Evolutionary conservation across 2,888 invertebrate species (phyloP), one percentile per base, ranked within the genome.

Genomic region (Chorisops tibialis): DNA sequence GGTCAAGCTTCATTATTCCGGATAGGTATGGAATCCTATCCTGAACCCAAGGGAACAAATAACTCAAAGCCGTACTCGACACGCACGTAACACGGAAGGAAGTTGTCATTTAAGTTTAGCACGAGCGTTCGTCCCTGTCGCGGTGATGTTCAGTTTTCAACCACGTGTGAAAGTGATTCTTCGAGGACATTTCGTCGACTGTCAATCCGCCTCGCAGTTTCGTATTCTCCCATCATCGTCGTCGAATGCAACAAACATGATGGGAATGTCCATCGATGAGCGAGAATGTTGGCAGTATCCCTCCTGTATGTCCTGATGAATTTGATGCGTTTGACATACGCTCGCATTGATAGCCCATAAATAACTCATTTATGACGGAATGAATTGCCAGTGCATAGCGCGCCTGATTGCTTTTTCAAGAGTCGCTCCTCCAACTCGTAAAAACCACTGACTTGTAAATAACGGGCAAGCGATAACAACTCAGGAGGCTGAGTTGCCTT

Each of bases 261-360:
- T 35, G 30, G 11, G 30, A 24, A 16, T 11, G 4, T 11, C 24
- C 48, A 7, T 12, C n/a, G n/a, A 19, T 19, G 47, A 9, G 7
- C n/a, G 18, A 14, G 21, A 52, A 12, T 54, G 54, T 54, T 54
- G 39, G 22, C 41, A 22, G n/a, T 24, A 19, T 56, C 45, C 56
- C 56, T 56, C 56, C 56, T 43, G 41, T 54, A 19, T 19, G 43
- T 6, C 18, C 47, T 59, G 59, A 59, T 49, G 59, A 41, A 60
- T 67, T 77, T 77, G 78, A 77, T 77, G 77, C 73, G 74, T 73
- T 76, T 77, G 77, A 77, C 77, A 76, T 77, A 75, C 77, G 77
- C 72, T 75, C 75, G 70, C 75, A 77, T 77, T 77, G 75, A 76
- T 75, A 74, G 75, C 75, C 70, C 75, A 75, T 75, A 75, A 75